phyloP scores from a whole-genome alignment of 64 coral and sea anemone genomes.

The Acropora tenuis region DNA sequence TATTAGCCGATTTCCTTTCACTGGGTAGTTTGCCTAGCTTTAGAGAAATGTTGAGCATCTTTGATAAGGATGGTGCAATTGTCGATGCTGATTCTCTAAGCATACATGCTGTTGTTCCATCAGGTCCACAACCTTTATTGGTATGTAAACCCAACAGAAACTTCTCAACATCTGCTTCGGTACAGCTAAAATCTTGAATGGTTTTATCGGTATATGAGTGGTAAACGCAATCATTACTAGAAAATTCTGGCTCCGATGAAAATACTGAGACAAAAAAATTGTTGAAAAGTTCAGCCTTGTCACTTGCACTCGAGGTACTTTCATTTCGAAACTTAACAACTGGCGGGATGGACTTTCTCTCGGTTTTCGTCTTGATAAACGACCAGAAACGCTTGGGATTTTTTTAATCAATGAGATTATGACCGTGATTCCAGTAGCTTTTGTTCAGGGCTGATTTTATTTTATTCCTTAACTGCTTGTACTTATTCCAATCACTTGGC shows the following conservation, averaged over 20 bases:
- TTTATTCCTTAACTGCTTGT: background rate
- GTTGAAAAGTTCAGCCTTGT: no score
- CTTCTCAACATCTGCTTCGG: no score
- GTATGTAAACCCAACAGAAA: no score
- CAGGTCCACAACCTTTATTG: background rate
- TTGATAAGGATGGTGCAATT: no score
- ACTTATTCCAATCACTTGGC: background rate
- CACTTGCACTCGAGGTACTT: no score
- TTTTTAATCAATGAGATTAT: background rate
- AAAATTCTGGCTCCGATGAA: background rate
- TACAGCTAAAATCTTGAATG: conserved; percentile 2
- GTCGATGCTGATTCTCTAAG: no score
- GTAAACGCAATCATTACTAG: background rate
- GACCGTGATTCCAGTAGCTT: conserved; percentile 11
- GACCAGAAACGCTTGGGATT: background rate
- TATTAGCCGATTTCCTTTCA: conserved; percentile 16
- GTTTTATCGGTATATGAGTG: conserved; percentile 8
- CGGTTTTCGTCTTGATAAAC: no score
- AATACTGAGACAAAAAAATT: background rate
- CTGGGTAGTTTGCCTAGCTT: conserved; percentile 19
- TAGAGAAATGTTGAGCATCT: conserved; percentile 18
- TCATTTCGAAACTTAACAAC: no score
- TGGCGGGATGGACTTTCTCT: no score
- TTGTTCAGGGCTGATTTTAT: conserved; percentile 1
- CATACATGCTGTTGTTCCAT: background rate